Base-by-base conservation (phyloP, 1,140 invertebrate genomes). In the Nixonia krombeini region DNA sequence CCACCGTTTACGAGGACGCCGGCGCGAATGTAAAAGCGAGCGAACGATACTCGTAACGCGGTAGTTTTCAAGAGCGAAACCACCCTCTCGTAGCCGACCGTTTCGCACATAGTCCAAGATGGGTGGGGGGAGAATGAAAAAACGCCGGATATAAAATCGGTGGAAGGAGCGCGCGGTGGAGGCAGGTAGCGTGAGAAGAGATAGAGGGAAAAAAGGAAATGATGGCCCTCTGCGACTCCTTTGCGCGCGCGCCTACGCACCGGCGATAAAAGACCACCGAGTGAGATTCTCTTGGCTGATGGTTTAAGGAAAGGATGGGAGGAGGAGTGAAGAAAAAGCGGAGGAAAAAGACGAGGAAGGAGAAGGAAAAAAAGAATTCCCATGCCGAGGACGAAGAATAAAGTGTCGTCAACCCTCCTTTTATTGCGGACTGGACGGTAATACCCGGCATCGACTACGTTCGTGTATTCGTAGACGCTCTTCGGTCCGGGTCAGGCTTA, bases 11-110 rank as follows among this genome's bases (percentile, higher is more conserved):
- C 28, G n/a, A 23, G 18, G 16, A 35, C 41, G 45, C 4, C 40
- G 42, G 46, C 51, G 35, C 23, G 52, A 53, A 52, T 65, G 65
- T 62, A 62, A 68, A 68, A 42, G n/a, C n/a, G n/a, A 23, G 29
- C 33, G 25, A 62, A 68, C 65, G 65, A 62, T 62, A 59, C 55
- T 52, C 52, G 65, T 62, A 62, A 68, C 45, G 45, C 45, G 12
- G 18, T 29, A 23, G 26, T 44, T 44, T 44, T 26, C 25, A 18
- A 44, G 41, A 29, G 9, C 8, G 29, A 40, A 18, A 1, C 13
- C 5, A 10, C 15, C 16, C 1, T 4, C 10, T 18, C 16, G 37
- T 21, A n/a, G 1, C 18, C 16, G 31, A 21, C 21, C 6, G 29
- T 8, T 31, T 31, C 29, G 21, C 2, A 21, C 2, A 21, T 21